A percentile compares a stretch with the other conserved stretches of the same genome.
Evolutionary conservation across 23 tunicate species (phyloP).

Genomic region (Styela clava): DNA sequence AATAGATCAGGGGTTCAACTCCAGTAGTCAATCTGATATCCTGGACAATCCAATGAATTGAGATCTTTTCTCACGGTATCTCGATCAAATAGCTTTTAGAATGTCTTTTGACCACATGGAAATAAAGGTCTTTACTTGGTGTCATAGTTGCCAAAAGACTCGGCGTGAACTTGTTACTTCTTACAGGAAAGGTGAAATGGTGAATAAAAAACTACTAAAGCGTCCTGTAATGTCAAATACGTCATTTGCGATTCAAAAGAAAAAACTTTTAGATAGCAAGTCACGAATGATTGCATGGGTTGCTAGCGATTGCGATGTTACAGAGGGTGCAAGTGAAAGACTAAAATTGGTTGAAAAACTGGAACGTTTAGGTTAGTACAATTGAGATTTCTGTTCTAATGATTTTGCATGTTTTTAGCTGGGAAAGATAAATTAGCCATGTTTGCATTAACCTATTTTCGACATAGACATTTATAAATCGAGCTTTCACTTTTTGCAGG

Average conservation of each 20-base stretch:
- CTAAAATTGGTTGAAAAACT: constrained; percentile 12
- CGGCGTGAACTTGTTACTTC: too few relatives aligned
- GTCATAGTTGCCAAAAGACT: too few relatives aligned
- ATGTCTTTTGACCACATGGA: too few relatives aligned
- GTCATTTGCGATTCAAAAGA: neutral
- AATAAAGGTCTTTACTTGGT: too few relatives aligned
- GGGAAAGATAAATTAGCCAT: neutral
- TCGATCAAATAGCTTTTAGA: too few relatives aligned
- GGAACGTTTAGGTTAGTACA: constrained; percentile 3
- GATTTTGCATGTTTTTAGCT: neutral
- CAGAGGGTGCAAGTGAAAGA: constrained; percentile 30
- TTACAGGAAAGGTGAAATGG: constrained; percentile 26
- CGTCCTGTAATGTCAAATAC: neutral
- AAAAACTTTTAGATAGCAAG: constrained; percentile 1
- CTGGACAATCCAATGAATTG: too few relatives aligned
- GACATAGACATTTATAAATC: too few relatives aligned
- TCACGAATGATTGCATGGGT: constrained; percentile 36
- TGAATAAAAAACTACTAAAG: neutral
- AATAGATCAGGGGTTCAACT: too few relatives aligned
- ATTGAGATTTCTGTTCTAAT: neutral
- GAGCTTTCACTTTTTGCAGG: constrained; percentile 5
- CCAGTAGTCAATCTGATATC: too few relatives aligned
- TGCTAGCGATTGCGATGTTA: constrained; percentile 44
- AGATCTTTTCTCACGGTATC: too few relatives aligned
- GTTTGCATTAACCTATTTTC: too few relatives aligned